Evolutionary conservation across 2,888 invertebrate genomes (phyloP), one percentile per base, ranked within the genome.

Genomic region (Frankliniella intonsa): DNA sequence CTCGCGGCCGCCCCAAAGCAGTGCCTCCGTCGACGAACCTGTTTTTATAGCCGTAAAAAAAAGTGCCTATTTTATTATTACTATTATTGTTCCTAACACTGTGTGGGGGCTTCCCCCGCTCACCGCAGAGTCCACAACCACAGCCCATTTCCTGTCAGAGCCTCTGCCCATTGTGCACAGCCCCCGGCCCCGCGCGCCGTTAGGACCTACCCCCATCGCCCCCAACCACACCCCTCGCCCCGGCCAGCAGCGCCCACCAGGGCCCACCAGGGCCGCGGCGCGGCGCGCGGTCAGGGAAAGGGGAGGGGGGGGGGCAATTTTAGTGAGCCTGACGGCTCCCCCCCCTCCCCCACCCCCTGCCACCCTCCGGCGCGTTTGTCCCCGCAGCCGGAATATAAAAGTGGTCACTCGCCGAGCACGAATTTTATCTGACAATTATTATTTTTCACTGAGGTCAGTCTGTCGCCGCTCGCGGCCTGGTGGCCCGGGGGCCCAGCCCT

Each of bases 101-200:
- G 38, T 38, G 38, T 38, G 38, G 5, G 38, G 38, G 38, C 38
- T 38, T 38, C 62, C 62, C 62, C 62, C 14, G 22, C 69, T 25
- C 25, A 22, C 69, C 69, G 69, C 69, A 76, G 69, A 76, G 69
- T 76, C 69, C 69, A 22, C 69, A 22, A 76, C 69, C 69, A 22
- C 69, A 76, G 69, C 69, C 69, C 69, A 76, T 76, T 76, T 76
- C 69, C 69, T 76, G 69, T 76, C 69, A 25, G n/a, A 25, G 69
- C 69, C 69, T 76, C 69, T 76, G 69, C 69, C 69, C 69, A 76
- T 76, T 76, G 69, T 76, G 69, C 62, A 17, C n/a, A n/a, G n/a
- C n/a, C 12, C 62, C 62, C 11, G 62, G 14, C 62, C 19, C 55
- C 55, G 14, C n/a, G n/a, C 12, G 55, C 55, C 55, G 55, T 55